Evolutionary conservation across 1,140 invertebrate species (phyloP), one percentile per base, ranked within the genome.

Genomic region (Pteromalus puparum): DNA sequence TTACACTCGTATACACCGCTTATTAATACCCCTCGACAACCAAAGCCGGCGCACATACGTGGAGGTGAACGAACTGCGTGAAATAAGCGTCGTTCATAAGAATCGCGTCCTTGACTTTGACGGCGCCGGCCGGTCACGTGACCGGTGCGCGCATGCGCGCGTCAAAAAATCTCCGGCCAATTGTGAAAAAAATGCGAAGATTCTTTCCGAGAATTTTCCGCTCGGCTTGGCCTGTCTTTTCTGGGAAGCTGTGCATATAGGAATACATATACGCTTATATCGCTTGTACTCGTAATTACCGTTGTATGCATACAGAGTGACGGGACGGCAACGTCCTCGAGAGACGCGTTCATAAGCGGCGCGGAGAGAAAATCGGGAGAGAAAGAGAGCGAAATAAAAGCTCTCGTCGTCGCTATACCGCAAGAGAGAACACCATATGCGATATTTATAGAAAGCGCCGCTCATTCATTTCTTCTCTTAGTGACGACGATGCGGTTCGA

Each of bases 81-180:
- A 46, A 70, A 42, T 81, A 81, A 81, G 26, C 70, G 80, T 30
- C 28, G 28, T 75, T 65, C 26, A 26, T 75, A 82, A 82, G 81
- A 82, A 74, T 82, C 28, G 74, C 82, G 82, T 78, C 82, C 82
- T 83, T 83, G 82, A 83, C 82, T 78, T 83, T 83, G 82, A 83
- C n/a, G 28, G 68, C 9, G 81, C 18, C 53, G 46, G 26, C 21
- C 21, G 10, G 72, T 67, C 70, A 75, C 81, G 72, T 81, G 81
- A 82, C 48, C 46, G 26, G 6, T 5, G 42, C 68, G 15, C 70
- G 68, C 70, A 30, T 15, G 68, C 42, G 80, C 42, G 28, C 4
- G 53, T 28, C 12, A 9, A 65, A 81, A 72, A 72, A 48, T 53
- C 53, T 61, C 53, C 53, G 18, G 18, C 18, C 15, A 61, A 42